These are phyloP conservation scores for Ctenicera cuprea DNA, from an alignment of 2,888 invertebrate genomes.

Conservation along the genomic window DNA sequence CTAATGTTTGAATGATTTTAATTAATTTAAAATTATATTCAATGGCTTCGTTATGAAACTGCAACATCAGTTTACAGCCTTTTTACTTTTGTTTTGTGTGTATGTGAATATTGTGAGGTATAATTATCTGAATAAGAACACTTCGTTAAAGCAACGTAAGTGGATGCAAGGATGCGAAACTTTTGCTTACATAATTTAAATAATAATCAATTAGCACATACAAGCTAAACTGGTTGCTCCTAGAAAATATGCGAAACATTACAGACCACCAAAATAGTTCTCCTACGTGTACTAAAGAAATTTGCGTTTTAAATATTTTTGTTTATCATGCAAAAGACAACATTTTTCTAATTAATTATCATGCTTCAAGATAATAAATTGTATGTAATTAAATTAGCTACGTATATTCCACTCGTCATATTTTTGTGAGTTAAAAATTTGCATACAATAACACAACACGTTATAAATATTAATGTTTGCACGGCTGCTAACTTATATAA, in stretches of 20 bases:
- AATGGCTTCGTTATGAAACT: no score
- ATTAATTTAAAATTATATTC: no score
- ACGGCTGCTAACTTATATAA: slow-evolving; percentile 38
- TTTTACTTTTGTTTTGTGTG: no score
- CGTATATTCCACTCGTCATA: slow-evolving; percentile 29
- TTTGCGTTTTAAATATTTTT: neutral
- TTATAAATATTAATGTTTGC: slow-evolving; percentile 46
- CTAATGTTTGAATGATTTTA: no score
- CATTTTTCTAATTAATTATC: slow-evolving; percentile 11
- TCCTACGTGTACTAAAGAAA: neutral
- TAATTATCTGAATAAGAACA: slow-evolving; percentile 8
- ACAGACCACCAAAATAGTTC: slow-evolving; percentile 4
- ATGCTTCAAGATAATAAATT: slow-evolving; percentile 27
- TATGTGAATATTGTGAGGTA: neutral
- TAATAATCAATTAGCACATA: slow-evolving; percentile 36
- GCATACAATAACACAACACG: slow-evolving; percentile 47
- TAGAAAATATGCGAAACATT: neutral
- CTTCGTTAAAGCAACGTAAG: slow-evolving; percentile 20
- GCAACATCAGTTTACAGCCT: no score
- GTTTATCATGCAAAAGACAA: slow-evolving; percentile 11
- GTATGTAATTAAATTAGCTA: slow-evolving; percentile 43
- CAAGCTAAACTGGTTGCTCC: neutral
- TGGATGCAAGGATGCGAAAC: slow-evolving; percentile 26
- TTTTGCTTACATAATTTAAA: slow-evolving; percentile 33
- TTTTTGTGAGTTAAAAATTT: slow-evolving; percentile 39